These are phyloP conservation scores for Noctua pronuba DNA, from an alignment of 2,888 invertebrate species.

Conservation along the genomic window DNA sequence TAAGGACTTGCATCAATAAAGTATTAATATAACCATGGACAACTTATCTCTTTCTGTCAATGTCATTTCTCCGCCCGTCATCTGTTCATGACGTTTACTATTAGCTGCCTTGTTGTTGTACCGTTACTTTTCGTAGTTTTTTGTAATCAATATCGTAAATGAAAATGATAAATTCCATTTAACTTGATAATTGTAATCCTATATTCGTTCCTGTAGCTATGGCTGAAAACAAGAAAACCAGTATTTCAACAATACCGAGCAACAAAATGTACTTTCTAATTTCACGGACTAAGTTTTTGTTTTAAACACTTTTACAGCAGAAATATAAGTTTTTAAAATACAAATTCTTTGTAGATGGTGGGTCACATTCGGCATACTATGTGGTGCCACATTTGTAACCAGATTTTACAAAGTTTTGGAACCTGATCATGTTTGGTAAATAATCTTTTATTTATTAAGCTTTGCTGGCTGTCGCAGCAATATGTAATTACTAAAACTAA, in stretches of 20 bases:
- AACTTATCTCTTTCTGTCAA: not conserved
- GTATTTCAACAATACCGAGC: constrained; percentile 26
- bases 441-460: not conserved
- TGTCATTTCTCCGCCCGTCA: not conserved
- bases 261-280: constrained; percentile 65
- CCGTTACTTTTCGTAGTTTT: constrained; percentile 47
- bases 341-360: constrained; percentile 88
- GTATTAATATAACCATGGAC: too few relatives aligned
- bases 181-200: not conserved
- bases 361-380: constrained; percentile 92
- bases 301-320: constrained; percentile 47
- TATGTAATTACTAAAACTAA: not conserved
- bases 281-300: constrained; percentile 50
- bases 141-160: constrained; percentile 29
- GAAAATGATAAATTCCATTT: constrained; percentile 40
- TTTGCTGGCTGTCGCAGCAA: not conserved
- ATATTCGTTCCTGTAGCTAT: constrained; percentile 20
- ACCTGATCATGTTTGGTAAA: constrained; percentile 98
- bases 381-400: constrained; percentile 93
- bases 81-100: not conserved
- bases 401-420: constrained; percentile 97
- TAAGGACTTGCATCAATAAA: too few relatives aligned
- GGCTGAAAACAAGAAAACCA: constrained; percentile 54
- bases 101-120: constrained; percentile 9
- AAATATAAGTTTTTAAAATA: constrained; percentile 15